Conservation (phyloP, 2,888 invertebrate species). For the Tetropium fuscum region DNA sequence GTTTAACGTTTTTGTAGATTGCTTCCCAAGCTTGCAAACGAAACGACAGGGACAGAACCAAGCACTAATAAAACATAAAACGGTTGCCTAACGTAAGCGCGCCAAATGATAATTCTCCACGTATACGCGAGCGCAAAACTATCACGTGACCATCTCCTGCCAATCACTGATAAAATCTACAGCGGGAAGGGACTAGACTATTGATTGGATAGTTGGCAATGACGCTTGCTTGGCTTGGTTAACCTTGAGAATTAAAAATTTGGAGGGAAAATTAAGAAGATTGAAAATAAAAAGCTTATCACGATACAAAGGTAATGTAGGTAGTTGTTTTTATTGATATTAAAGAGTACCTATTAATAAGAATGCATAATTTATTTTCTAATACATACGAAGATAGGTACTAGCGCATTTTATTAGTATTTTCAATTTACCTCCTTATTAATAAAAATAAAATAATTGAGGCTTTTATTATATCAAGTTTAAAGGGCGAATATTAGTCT, state of each 20-base stretch:
- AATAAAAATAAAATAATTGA: too few relatives aligned
- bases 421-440: too few relatives aligned
- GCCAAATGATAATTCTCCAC: constrained; percentile 53
- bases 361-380: too few relatives aligned
- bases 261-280: constrained; percentile 42
- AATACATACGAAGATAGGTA: too few relatives aligned
- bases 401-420: too few relatives aligned
- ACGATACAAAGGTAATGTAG: too few relatives aligned
- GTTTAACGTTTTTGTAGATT: constrained; percentile 36
- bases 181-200: constrained; percentile 44
- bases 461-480: too few relatives aligned
- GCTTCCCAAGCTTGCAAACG: constrained; percentile 48
- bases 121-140: constrained; percentile 36
- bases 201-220: constrained; percentile 52
- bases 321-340: too few relatives aligned
- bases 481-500: too few relatives aligned
- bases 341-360: too few relatives aligned
- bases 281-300: too few relatives aligned
- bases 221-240: constrained; percentile 49
- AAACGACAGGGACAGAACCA: constrained; percentile 51
- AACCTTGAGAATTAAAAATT: constrained; percentile 43
- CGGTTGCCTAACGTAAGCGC: constrained; percentile 52
- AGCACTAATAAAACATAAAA: too few relatives aligned
- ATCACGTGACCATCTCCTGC: constrained; percentile 62
- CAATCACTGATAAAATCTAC: constrained; percentile 51